Conservation (phyloP, 1,140 invertebrate genomes). For the Antheraea pernyi region DNA sequence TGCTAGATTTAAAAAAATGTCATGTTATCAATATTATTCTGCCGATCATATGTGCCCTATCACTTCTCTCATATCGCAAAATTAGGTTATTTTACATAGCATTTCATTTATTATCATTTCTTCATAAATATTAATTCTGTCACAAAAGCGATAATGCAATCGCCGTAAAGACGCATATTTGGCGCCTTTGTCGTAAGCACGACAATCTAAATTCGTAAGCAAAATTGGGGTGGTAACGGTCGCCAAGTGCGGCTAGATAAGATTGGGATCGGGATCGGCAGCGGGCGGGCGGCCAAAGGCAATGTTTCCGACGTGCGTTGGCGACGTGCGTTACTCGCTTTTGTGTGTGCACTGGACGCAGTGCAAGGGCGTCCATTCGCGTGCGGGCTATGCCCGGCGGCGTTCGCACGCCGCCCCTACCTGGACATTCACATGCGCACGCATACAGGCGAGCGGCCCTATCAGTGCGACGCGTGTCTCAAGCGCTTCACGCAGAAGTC, state of each 20-base stretch:
- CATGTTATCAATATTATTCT: background rate
- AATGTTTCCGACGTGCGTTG: slow-evolving; percentile 42
- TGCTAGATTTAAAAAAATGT: slow-evolving; percentile 27
- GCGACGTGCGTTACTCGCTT: slow-evolving; percentile 78
- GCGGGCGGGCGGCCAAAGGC: slow-evolving; percentile 43
- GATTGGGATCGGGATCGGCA: slow-evolving; percentile 43
- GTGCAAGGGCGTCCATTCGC: slow-evolving; percentile 81
- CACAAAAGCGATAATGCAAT: slow-evolving; percentile 79
- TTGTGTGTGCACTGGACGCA: slow-evolving; percentile 78
- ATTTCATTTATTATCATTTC: slow-evolving; percentile 62
- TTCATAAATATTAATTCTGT: slow-evolving; percentile 75
- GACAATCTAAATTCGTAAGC: slow-evolving; percentile 52
- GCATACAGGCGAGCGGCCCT: slow-evolving; percentile 86
- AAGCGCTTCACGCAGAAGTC: slow-evolving; percentile 86
- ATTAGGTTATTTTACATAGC: slow-evolving; percentile 48
- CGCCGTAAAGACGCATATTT: slow-evolving; percentile 63
- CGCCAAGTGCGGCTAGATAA: slow-evolving; percentile 19
- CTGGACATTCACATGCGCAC: slow-evolving; percentile 87
- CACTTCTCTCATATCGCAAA: slow-evolving; percentile 47
- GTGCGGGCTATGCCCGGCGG: slow-evolving; percentile 84
- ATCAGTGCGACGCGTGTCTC: slow-evolving; percentile 85
- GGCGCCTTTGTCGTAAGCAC: slow-evolving; percentile 37
- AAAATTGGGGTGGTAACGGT: slow-evolving; percentile 35
- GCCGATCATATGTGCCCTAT: slow-evolving; percentile 25
- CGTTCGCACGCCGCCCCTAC: slow-evolving; percentile 84